Percentiles rank a stretch among this genome's conserved stretches.
phyloP scores from a whole-genome alignment of 2,113 vertebrate species.

The Cottus gobio region DNA sequence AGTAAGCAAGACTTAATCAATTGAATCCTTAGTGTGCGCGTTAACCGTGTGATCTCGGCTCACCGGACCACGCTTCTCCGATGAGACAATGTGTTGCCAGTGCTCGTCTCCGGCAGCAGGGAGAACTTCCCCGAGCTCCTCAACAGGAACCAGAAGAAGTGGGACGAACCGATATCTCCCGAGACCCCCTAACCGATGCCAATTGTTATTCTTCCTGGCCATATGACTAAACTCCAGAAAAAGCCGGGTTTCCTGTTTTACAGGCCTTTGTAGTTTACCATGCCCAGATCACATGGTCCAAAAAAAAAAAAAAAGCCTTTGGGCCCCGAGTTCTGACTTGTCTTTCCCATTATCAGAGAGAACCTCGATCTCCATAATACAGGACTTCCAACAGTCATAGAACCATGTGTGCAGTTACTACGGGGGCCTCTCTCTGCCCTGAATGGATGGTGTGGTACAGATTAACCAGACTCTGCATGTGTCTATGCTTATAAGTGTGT shows the following conservation, averaged over 20 bases:
- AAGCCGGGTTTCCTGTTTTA: constrained; percentile 55
- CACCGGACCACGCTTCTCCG: not conserved
- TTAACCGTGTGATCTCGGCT: not conserved
- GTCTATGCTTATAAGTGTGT: constrained; percentile 49
- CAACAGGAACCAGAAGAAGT: constrained; percentile 57
- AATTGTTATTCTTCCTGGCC: constrained; percentile 63
- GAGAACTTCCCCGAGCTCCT: not conserved
- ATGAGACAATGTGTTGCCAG: not conserved
- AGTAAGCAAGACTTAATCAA: not conserved
- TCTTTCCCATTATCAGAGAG: constrained; percentile 53
- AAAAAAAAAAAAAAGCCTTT: constrained; percentile 14
- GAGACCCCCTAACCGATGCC: constrained; percentile 20
- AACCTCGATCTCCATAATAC: constrained; percentile 38
- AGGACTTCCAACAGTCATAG: constrained; percentile 59
- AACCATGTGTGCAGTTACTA: constrained; percentile 73
- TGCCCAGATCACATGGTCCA: constrained; percentile 18
- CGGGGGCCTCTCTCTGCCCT: constrained; percentile 65
- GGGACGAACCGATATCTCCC: constrained; percentile 15
- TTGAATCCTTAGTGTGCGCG: not conserved
- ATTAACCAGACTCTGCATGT: constrained; percentile 75
- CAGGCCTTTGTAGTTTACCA: constrained; percentile 43
- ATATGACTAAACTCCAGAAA: constrained; percentile 50
- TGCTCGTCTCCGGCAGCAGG: not conserved
- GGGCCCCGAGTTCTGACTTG: constrained; percentile 41
- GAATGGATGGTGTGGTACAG: constrained; percentile 76